Conservation (phyloP, 2,113 vertebrate species). For the Caretta caretta region DNA sequence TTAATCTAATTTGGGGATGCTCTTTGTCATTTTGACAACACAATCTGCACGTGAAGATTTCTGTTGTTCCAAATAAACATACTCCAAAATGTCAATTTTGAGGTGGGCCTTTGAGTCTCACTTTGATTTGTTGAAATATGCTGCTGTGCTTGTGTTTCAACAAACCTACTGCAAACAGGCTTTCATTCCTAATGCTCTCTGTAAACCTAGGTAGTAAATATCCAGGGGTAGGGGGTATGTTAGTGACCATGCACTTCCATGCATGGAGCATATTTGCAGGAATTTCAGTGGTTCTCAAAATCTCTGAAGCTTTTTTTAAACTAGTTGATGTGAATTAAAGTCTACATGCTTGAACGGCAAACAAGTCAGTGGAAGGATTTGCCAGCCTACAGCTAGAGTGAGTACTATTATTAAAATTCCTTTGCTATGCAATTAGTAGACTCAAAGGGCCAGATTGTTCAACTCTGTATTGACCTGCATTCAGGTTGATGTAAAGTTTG, state of each 20-base stretch:
- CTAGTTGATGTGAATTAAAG: background rate
- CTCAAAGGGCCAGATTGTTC: background rate
- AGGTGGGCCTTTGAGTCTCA: slow-evolving; percentile 10
- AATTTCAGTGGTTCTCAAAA: background rate
- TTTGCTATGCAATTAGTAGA: slow-evolving; percentile 55
- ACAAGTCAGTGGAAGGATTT: slow-evolving; percentile 1
- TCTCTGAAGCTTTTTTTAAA: background rate
- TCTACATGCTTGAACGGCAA: background rate
- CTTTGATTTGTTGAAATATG: slow-evolving; percentile 15
- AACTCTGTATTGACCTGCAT: background rate
- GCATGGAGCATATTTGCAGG: background rate
- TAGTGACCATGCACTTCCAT: background rate
- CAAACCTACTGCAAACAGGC: background rate
- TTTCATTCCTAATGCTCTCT: background rate
- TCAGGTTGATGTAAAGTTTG: background rate
- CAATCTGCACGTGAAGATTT: background rate
- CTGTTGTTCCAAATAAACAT: slow-evolving; percentile 42
- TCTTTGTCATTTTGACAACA: background rate
- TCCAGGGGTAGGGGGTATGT: background rate
- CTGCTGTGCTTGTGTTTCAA: slow-evolving; percentile 29
- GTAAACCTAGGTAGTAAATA: background rate
- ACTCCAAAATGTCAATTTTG: slow-evolving; percentile 12
- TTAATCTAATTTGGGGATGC: background rate
- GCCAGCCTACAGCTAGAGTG: slow-evolving; percentile 23
- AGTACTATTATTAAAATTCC: slow-evolving; percentile 16